Evolutionary conservation across 2,888 invertebrate genomes (phyloP).

Genomic region (Thyatira batis): DNA sequence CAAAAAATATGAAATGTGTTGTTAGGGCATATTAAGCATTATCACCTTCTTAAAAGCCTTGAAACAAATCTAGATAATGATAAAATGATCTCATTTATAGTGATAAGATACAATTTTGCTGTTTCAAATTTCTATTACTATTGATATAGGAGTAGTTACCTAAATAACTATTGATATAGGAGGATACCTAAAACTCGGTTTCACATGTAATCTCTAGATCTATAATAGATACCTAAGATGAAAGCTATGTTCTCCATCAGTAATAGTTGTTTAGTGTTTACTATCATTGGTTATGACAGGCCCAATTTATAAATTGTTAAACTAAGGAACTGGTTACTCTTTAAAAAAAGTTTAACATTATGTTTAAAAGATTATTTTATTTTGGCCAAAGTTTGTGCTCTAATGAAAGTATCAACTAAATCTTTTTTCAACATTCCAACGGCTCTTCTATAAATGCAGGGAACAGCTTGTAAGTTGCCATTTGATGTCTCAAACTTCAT

Average conservation of each 20-base stretch:
- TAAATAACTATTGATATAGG: no score
- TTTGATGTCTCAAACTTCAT: constrained; percentile 86
- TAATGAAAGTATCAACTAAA: constrained; percentile 79
- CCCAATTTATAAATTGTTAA: no score
- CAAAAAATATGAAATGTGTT: no score
- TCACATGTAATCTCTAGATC: no score
- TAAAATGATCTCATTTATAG: neutral
- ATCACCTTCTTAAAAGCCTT: neutral
- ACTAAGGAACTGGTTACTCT: no score
- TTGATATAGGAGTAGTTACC: no score
- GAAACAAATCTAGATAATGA: neutral
- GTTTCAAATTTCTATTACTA: neutral
- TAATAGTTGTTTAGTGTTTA: no score
- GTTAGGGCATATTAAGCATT: no score
- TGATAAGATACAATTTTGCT: neutral
- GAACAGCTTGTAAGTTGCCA: constrained; percentile 81
- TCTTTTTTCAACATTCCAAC: constrained; percentile 80
- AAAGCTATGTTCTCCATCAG: no score
- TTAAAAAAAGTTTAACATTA: constrained; percentile 18
- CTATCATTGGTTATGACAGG: no score
- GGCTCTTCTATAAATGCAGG: constrained; percentile 84
- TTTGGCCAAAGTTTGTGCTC: constrained; percentile 77
- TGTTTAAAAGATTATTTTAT: constrained; percentile 47
- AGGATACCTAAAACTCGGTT: no score
- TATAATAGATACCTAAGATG: no score